These are phyloP conservation scores for Strix aluco DNA, from an alignment of 2,113 vertebrate species.

Conservation along the genomic window DNA sequence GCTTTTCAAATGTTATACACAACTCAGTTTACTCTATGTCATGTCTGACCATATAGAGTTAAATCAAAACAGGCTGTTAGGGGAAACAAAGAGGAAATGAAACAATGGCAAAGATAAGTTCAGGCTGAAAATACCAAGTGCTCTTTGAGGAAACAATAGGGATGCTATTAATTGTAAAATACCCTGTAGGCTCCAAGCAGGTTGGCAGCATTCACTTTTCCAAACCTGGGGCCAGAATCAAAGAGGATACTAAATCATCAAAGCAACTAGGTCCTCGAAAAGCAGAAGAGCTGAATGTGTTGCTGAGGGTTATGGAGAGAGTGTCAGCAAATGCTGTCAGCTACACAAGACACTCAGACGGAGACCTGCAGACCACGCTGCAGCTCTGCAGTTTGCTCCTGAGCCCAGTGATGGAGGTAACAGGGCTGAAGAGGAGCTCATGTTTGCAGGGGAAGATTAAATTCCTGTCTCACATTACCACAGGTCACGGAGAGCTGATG, in stretches of 20 bases:
- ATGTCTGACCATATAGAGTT: conserved; percentile 24
- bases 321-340: neutral
- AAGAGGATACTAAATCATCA: neutral
- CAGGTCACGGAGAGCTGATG: neutral
- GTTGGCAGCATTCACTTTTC: conserved; percentile 43
- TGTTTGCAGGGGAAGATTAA: neutral
- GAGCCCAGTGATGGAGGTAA: rapidly evolving
- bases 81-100: conserved; percentile 45
- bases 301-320: neutral
- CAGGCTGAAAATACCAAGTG: conserved; percentile 43
- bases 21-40: neutral
- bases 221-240: conserved; percentile 2
- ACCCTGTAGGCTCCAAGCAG: conserved; percentile 23
- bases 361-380: rapidly evolving
- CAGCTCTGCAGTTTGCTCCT: neutral
- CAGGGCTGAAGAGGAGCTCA: neutral
- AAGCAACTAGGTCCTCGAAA: neutral
- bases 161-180: conserved; percentile 41
- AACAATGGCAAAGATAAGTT: conserved; percentile 54
- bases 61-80: conserved; percentile 35
- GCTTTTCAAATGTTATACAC: neutral
- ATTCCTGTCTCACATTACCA: neutral
- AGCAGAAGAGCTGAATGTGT: neutral
- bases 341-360: neutral
- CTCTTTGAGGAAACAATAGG: conserved; percentile 39